A percentile compares a stretch with the other conserved stretches of the same genome.
Conservation (phyloP, 2,888 invertebrate species). For the Agapostemon virescens region DNA sequence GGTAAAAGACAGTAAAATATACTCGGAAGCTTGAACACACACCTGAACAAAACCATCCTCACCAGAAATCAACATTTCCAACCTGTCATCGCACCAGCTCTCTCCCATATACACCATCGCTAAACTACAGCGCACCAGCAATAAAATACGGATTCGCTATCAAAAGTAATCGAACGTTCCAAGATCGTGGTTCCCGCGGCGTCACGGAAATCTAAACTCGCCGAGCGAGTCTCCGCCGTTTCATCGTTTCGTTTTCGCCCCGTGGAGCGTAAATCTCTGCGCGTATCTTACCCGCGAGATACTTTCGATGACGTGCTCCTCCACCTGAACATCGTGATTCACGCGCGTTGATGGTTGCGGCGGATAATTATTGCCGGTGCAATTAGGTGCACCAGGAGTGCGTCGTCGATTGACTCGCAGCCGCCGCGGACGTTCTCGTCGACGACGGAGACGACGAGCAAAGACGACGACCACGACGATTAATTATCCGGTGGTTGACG, state of each 20-base stretch:
- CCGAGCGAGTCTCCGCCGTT: background rate
- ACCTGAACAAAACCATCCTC: background rate
- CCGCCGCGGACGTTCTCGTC: background rate
- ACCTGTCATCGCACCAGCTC: background rate
- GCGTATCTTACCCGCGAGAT: constrained; percentile 16
- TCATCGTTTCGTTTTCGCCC: constrained; percentile 25
- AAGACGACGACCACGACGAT: constrained; percentile 40
- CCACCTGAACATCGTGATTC: constrained; percentile 43
- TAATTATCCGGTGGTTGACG: constrained; percentile 66
- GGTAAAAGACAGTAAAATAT: background rate
- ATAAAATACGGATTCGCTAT: background rate
- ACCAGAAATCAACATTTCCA: background rate
- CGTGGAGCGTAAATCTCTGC: constrained; percentile 34
- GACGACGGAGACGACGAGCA: constrained; percentile 34
- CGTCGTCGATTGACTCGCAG: constrained; percentile 45
- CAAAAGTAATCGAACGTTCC: background rate
- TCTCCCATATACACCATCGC: background rate
- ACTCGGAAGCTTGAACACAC: background rate
- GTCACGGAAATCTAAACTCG: background rate
- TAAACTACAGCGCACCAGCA: no score
- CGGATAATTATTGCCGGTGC: constrained; percentile 55
- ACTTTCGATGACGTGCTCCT: constrained; percentile 43
- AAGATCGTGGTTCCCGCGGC: background rate
- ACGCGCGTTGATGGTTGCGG: constrained; percentile 41
- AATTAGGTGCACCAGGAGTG: constrained; percentile 46